Base-by-base conservation (phyloP, 2,888 invertebrate species). In the Hemaris fuciformis region DNA sequence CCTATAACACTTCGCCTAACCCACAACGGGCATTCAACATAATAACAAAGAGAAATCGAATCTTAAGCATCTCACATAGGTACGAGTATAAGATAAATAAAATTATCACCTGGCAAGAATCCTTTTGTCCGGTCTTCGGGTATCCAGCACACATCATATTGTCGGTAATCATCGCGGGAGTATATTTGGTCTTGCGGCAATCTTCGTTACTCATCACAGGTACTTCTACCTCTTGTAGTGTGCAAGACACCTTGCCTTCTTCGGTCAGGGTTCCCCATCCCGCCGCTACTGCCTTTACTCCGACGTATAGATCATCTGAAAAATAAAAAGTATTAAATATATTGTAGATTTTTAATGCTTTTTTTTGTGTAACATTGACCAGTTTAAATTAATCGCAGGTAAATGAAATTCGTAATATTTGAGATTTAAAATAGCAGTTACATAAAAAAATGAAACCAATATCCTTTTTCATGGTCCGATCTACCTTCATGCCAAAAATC, bases 251-350 rank as follows among this genome's bases (percentile, higher is more conserved):
- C 75, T 96, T 91, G 7, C 97, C 98, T 73, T 96, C 96, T 84
- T 98, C 98, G 64, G 96, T 95, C 15, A 97, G 88, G 0, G 97
- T 97, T 0, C 98, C 98, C 98, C 98, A 98, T 15, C 98, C 98
- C 1, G 97, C 93, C 1, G 96, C 97, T 23, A 95, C 94, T 1
- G 95, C 97, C 58, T 94, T 94, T 7, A 93, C 93, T 2, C 96
- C 96, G 10, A 95, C 94, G 85, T 97, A 97, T 8, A 94, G 84
- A 59, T 95, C 93, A 68, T 93, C 96, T 95, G 90, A 41, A 64
- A 64, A n/a, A n/a, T n/a, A n/a, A n/a, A 62, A 6, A 48, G 8
- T n/a, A n/a, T n/a, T n/a, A 22, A 10, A 48, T 5, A 41, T 3
- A 7, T 7, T n/a, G n/a, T n/a, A n/a, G n/a, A n/a, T n/a, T n/a